Evolutionary conservation across 2,888 invertebrate species (phyloP).

Genomic region (Amphipoea oculea): DNA sequence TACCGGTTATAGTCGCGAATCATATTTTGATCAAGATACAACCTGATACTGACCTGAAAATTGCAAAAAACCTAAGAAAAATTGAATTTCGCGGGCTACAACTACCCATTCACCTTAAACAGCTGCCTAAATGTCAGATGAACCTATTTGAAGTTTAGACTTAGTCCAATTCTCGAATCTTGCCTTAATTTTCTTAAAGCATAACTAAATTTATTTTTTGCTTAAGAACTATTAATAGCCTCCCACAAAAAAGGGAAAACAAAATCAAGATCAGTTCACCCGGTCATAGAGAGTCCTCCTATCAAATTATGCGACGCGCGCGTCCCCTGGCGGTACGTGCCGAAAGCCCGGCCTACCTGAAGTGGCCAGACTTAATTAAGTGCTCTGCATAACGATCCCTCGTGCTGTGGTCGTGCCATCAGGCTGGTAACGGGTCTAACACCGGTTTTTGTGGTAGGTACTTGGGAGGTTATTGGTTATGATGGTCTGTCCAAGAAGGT

Average conservation of each 20-base stretch:
- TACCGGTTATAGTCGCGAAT: too few relatives aligned
- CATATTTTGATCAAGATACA: too few relatives aligned
- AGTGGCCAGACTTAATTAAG: conserved; percentile 66
- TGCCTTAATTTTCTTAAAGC: background rate
- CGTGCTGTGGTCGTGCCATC: conserved; percentile 47
- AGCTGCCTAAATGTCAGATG: background rate
- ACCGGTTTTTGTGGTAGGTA: background rate
- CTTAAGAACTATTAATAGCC: background rate
- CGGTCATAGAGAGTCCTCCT: conserved; percentile 45
- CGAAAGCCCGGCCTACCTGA: conserved; percentile 53
- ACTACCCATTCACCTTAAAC: too few relatives aligned
- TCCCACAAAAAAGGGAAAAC: conserved; percentile 5
- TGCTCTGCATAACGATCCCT: conserved; percentile 53
- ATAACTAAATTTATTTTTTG: background rate
- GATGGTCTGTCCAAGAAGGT: too few relatives aligned
- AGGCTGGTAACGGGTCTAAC: conserved; percentile 20
- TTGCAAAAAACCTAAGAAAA: too few relatives aligned
- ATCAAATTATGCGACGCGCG: conserved; percentile 59
- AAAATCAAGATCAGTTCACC: conserved; percentile 31
- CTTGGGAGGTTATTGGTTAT: background rate
- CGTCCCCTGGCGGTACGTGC: conserved; percentile 58
- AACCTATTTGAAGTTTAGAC: background rate
- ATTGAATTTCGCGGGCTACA: too few relatives aligned
- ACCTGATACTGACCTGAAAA: too few relatives aligned
- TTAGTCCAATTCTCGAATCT: background rate